These are phyloP conservation scores for Pediacus dermestoides DNA, from an alignment of 2,888 invertebrate species.

Conservation along the genomic window DNA sequence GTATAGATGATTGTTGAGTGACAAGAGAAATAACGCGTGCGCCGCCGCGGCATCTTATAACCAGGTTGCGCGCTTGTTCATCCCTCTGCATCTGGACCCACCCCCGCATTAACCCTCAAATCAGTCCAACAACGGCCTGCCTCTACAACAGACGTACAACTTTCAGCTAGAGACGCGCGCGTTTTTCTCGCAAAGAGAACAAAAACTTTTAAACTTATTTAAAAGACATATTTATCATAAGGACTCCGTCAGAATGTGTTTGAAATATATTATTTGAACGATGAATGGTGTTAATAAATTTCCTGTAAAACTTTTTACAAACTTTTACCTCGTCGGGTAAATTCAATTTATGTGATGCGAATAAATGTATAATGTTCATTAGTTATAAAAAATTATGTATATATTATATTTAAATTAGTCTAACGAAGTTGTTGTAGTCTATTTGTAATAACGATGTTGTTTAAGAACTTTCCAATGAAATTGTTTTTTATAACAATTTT, in stretches of 20 bases:
- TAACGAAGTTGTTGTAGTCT: too few relatives aligned
- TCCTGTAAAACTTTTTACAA: neutral
- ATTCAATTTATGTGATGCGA: too few relatives aligned
- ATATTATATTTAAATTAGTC: too few relatives aligned
- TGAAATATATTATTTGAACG: neutral
- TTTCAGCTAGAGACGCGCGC: constrained; percentile 18
- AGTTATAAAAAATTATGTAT: too few relatives aligned
- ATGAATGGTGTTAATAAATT: neutral
- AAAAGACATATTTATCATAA: neutral
- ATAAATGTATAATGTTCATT: too few relatives aligned
- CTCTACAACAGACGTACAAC: constrained; percentile 28
- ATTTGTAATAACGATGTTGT: constrained; percentile 17
- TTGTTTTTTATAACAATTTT: constrained; percentile 27
- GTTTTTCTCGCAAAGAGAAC: constrained; percentile 4
- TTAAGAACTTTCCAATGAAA: constrained; percentile 19
- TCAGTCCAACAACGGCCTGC: constrained; percentile 39
- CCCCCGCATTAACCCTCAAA: constrained; percentile 40
- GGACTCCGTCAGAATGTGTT: neutral
- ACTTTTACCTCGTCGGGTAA: too few relatives aligned
- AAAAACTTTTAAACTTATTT: constrained; percentile 1
- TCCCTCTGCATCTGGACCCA: constrained; percentile 43
- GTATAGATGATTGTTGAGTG: constrained; percentile 28
- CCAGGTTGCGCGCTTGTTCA: constrained; percentile 47
- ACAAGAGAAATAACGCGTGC: constrained; percentile 31
- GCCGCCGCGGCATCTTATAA: constrained; percentile 44